Evolutionary conservation across 2,888 invertebrate species (phyloP).

Genomic region (Muschampia plurimacula): DNA sequence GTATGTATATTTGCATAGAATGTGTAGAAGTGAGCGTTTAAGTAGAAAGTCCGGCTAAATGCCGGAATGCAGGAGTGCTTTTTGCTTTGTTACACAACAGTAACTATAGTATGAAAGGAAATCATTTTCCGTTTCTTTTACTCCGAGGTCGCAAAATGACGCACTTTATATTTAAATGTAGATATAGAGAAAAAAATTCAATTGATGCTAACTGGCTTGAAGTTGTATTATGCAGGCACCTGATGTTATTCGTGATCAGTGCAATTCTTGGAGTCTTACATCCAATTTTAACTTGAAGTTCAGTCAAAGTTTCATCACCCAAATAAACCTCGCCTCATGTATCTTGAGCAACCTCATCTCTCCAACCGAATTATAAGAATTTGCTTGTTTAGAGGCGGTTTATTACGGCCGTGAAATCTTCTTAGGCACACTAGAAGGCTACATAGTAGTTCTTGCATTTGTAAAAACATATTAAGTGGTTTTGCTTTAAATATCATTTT

Average conservation of each 20-base stretch:
- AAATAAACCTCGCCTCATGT: too few species aligned
- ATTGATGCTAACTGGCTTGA: background rate
- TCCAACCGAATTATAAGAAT: too few species aligned
- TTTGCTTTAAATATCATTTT: background rate
- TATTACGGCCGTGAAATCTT: too few species aligned
- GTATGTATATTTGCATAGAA: slow-evolving; percentile 40
- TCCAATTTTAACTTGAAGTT: too few species aligned
- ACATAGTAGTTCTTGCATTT: too few species aligned
- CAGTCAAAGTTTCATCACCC: too few species aligned
- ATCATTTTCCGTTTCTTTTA: slow-evolving; percentile 67
- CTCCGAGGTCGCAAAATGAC: slow-evolving; percentile 52
- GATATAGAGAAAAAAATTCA: slow-evolving; percentile 4
- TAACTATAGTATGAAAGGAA: slow-evolving; percentile 65
- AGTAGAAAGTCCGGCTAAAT: slow-evolving; percentile 69
- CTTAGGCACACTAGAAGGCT: too few species aligned
- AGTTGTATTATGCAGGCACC: background rate
- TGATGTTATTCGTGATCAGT: too few species aligned
- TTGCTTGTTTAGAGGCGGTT: too few species aligned
- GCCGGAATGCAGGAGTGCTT: slow-evolving; percentile 68
- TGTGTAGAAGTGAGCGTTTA: slow-evolving; percentile 51
- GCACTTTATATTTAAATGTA: slow-evolving; percentile 45
- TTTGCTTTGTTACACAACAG: slow-evolving; percentile 65
- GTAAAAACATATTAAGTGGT: background rate
- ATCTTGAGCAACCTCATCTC: too few species aligned
- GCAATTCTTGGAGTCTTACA: too few species aligned